These are phyloP conservation scores for Notocelia uddmanniana DNA, from an alignment of 2,888 invertebrate genomes.

Conservation along the genomic window DNA sequence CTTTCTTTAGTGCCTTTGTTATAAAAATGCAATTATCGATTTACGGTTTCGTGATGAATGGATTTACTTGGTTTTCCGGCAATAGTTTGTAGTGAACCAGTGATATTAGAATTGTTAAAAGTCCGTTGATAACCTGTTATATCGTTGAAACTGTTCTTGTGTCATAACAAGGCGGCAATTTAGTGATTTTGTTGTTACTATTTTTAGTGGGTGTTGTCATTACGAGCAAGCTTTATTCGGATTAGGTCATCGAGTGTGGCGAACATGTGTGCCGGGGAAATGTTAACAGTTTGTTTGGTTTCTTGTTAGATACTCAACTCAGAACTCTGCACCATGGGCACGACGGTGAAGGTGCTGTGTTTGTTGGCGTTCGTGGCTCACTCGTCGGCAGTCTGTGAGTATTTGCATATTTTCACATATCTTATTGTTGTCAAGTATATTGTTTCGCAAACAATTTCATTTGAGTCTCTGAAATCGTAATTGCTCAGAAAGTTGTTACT, in stretches of 20 bases:
- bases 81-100: conserved; percentile 59
- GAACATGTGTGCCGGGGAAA: conserved; percentile 81
- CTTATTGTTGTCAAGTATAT: conserved; percentile 42
- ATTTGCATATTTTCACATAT: conserved; percentile 53
- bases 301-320: conserved; percentile 77
- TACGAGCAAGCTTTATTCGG: conserved; percentile 77
- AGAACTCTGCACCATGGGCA: conserved; percentile 74
- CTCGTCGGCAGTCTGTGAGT: conserved; percentile 78
- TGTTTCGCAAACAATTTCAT: conserved; percentile 28
- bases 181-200: conserved; percentile 81
- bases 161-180: conserved; percentile 64
- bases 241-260: conserved; percentile 83
- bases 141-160: conserved; percentile 60
- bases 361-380: conserved; percentile 72
- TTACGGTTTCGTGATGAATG: conserved; percentile 70
- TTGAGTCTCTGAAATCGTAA: neutral
- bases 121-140: conserved; percentile 53
- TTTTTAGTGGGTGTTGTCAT: conserved; percentile 88
- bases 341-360: conserved; percentile 72
- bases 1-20: conserved; percentile 43
- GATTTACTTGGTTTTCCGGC: conserved; percentile 68
- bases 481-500: neutral
- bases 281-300: conserved; percentile 74
- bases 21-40: conserved; percentile 74
- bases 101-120: conserved; percentile 56